Evolutionary conservation across 2,888 invertebrate species (phyloP), one percentile per base, ranked within the genome.

Genomic region (Isotomurus palustris): DNA sequence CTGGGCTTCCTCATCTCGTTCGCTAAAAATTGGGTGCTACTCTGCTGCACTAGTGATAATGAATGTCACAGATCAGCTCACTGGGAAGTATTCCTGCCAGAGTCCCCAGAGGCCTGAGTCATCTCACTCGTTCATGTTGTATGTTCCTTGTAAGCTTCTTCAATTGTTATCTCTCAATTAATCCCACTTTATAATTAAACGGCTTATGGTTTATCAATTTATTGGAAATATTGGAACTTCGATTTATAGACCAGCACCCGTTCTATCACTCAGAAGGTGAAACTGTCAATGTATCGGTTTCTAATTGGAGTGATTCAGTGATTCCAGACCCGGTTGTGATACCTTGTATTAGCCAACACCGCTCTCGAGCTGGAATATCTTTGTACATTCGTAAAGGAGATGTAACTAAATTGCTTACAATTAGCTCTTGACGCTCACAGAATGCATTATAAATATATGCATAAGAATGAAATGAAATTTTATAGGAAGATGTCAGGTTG

Each of bases 21-120:
- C 38, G 3, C 49, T 53, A 10, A 40, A 32, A 19, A 40, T 61
- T 10, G 45, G 38, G 19, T 64, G 64, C 35, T 50, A 54, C 36
- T 64, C 64, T 2, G 53, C 55, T 10, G 61, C 64, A 3, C 29
- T 64, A 14, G 55, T 64, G 8, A 54, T 64, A 25, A 48, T 57
- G 2, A 59, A 60, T 21, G 56, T 64, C 19, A 59, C 59, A 1
- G 64, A 64, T 21, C 64, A 64, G 21, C 47, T 64, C 3, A 57
- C 61, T 12, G 64, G 64, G 22, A 57, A 62, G 35, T 64, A 61
- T 41, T 57, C 36, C 25, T 64, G 64, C 24, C 43, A 49, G n/a
- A n/a, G n/a, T n/a, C n/a, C n/a, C n/a, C n/a, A n/a, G n/a, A n/a
- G n/a, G n/a, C 24, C 8, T 1, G 54, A 58, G 22, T 53, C 53